Evolutionary conservation across 1,140 invertebrate genomes (phyloP), one percentile per base, ranked within the genome.

Genomic region (Zaprionus inermis): DNA sequence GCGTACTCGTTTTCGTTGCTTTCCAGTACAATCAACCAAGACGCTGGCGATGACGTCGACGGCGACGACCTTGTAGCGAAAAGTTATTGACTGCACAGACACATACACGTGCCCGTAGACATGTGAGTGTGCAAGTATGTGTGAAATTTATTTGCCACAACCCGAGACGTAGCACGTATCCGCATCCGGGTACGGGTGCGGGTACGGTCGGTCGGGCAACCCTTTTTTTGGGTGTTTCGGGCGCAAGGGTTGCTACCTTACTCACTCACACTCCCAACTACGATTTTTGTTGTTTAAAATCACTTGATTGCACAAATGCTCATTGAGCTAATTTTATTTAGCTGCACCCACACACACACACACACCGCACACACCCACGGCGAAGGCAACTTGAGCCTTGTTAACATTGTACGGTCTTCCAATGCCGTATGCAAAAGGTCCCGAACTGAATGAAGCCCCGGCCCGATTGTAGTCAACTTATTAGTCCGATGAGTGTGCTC

Each of bases 221-320:
- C 78, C 78, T 81, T 79, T 74, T 79, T 74, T 18, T n/a, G n/a
- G 16, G 44, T 38, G 36, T 34, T 14, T 30, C 16, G 11, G 28
- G 1, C 4, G 20, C 59, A 64, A 76, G 79, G 79, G 77, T 79
- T 77, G 70, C 69, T 61, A 16, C 34, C 24, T 12, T 11, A 10
- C 34, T 12, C 34, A 9, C 44, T 44, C 64, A n/a, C 75, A 74
- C 55, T 61, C 72, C 63, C 74, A 68, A 76, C 72, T 76, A 72
- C 74, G 69, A 78, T 59, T 74, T 79, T 78, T 79, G 70, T 78
- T 83, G 78, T 81, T 84, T 89, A 73, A 90, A 90, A 81, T 90
- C 84, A 89, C 81, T 90, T 89, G 84, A 89, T 89, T 89, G 84
- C 84, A 90, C 85, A 89, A 89, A 89, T 89, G 84, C 84, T 89